A percentile compares a stretch with the other conserved stretches of the same genome.
phyloP scores from a whole-genome alignment of 2,113 vertebrate genomes.

The Papio anubis region DNA sequence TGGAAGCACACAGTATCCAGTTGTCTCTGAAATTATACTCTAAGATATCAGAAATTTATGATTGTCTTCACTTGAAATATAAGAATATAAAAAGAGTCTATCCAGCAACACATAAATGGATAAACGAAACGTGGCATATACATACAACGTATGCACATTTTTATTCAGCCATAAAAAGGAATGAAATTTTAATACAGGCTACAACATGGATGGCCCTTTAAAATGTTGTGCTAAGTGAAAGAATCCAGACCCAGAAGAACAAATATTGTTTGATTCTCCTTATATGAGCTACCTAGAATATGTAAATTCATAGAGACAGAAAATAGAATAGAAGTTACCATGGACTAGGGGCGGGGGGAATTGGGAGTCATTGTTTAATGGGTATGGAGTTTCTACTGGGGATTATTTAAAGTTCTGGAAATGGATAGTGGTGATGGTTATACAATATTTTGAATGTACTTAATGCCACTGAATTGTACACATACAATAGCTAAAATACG shows the following conservation, averaged over 20 bases:
- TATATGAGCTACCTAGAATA: not conserved
- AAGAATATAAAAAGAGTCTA: not conserved
- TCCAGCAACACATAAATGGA: not conserved
- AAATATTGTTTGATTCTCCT: not conserved
- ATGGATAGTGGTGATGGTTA: not conserved
- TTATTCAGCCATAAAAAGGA: not conserved
- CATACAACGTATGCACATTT: not conserved
- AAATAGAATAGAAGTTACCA: not conserved
- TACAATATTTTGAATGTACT: not conserved
- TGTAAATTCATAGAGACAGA: not conserved
- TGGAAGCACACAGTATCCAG: not conserved
- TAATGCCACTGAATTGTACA: not conserved
- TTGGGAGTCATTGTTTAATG: not conserved
- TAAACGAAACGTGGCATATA: not conserved
- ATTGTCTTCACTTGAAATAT: not conserved
- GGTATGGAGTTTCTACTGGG: not conserved
- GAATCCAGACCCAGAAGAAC: not conserved
- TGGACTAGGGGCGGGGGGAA: not conserved
- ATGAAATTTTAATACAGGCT: not conserved
- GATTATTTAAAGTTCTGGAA: not conserved
- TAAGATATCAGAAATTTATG: not conserved
- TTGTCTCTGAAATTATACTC: constrained; percentile 10
- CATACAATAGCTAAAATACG: not conserved
- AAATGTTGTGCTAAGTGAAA: not conserved
- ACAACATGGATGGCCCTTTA: not conserved